A percentile compares a stretch with the other conserved stretches of the same genome.
phyloP scores from a whole-genome alignment of 2,113 vertebrate species.

The Polypterus bichir region DNA sequence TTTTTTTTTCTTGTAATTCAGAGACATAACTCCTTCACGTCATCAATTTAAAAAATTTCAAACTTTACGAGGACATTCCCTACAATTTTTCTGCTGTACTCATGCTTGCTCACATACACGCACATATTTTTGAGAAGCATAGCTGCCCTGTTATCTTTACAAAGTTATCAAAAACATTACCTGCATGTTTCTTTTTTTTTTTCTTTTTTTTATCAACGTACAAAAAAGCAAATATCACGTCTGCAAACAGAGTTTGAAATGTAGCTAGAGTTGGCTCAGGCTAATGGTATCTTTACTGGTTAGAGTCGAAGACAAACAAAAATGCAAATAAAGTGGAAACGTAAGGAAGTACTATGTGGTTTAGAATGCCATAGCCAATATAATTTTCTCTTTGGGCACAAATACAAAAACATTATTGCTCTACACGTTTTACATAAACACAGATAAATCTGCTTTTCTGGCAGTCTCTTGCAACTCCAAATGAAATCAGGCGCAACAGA shows the following conservation, averaged over 20 bases:
- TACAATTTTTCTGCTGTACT: no score
- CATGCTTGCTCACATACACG: no score
- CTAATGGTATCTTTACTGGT: slow-evolving; percentile 13
- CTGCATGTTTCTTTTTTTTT: no score
- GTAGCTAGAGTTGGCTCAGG: slow-evolving; percentile 11
- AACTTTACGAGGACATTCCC: no score
- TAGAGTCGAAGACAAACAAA: slow-evolving; percentile 24
- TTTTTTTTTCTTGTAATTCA: no score
- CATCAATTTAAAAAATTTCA: no score
- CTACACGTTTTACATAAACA: slow-evolving; percentile 43
- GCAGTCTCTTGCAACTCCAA: slow-evolving; percentile 26
- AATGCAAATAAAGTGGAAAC: slow-evolving; percentile 5
- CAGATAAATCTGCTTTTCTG: slow-evolving; percentile 38
- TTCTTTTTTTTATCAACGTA: neutral
- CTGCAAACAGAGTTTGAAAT: slow-evolving; percentile 2
- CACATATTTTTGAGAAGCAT: no score
- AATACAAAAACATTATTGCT: slow-evolving; percentile 26
- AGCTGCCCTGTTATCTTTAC: no score
- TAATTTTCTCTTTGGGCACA: slow-evolving; percentile 21
- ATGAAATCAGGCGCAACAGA: slow-evolving; percentile 30
- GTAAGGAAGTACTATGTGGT: slow-evolving; percentile 12
- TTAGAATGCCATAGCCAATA: slow-evolving; percentile 13
- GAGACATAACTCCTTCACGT: no score
- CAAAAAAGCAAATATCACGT: neutral
- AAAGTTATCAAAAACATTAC: no score